These are phyloP conservation scores for Takifugu bimaculatus DNA, from an alignment of 2,113 vertebrate species.

Conservation along the genomic window DNA sequence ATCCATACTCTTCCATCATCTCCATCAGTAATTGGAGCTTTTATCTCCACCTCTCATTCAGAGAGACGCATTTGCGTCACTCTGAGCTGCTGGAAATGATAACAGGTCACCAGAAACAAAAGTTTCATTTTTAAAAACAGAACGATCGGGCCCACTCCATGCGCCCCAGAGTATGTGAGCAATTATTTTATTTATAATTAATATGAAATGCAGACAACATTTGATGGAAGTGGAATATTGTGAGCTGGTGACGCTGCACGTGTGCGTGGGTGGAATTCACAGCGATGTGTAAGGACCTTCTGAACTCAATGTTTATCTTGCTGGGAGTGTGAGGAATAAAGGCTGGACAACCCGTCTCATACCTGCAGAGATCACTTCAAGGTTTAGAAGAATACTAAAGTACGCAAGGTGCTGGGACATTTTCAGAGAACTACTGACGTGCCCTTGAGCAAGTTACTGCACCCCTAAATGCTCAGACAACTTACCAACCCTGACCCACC, in stretches of 20 bases:
- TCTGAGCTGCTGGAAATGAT: slow-evolving; percentile 62
- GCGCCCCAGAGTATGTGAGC: background rate
- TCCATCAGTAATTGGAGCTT: slow-evolving; percentile 70
- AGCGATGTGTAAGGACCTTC: background rate
- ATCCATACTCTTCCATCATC: slow-evolving; percentile 56
- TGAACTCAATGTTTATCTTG: slow-evolving; percentile 4
- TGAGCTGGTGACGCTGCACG: slow-evolving; percentile 3
- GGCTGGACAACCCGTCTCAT: background rate
- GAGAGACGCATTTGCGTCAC: slow-evolving; percentile 44
- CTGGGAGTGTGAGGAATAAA: background rate
- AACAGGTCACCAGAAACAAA: slow-evolving; percentile 54
- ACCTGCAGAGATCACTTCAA: background rate
- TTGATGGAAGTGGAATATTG: no score
- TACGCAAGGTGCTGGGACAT: no score
- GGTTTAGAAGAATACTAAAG: no score
- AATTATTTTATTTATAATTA: no score
- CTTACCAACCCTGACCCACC: no score
- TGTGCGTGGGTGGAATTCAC: slow-evolving; percentile 15
- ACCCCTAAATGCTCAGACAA: no score
- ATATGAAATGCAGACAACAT: no score
- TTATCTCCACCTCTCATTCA: slow-evolving; percentile 57
- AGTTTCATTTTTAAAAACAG: slow-evolving; percentile 11
- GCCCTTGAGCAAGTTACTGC: no score
- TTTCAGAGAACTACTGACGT: no score
- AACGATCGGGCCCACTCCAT: slow-evolving; percentile 29